Evolutionary conservation across 2,797 vertebrate genomes (phyloP), one percentile per base, ranked within the genome.

Genomic region (Hippopotamyrus pictus): DNA sequence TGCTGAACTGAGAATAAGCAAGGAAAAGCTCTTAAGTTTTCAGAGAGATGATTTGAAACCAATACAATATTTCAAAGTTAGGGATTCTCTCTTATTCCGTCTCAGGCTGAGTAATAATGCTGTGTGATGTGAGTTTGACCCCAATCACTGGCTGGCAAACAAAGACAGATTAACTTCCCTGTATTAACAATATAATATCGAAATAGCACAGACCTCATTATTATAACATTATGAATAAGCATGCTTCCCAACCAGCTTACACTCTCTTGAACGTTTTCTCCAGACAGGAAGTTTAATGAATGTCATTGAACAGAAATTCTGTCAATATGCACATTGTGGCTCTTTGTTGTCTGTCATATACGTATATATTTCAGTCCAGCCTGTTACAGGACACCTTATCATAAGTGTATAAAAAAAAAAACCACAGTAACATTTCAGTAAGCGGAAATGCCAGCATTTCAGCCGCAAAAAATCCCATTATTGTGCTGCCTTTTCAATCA

Each of bases 181-280:
- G 48, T 51, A 84, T 84, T 84, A 84, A 48, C 46, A 84, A 48
- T 50, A 12, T 51, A 84, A 51, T 48, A 51, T 48, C n/a, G 82
- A 84, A 51, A 83, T 83, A 83, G 44, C 41, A n/a, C 79, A 83
- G 82, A 84, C 46, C n/a, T 51, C 46, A 84, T 84, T 51, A 84
- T 51, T 50, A 84, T 2, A n/a, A 84, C 11, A 29, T 84, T 84
- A 84, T 50, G 82, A 84, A 84, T 84, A 83, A 3, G 79, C 79
- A 83, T 48, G 41, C 79, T 48, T 48, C 79, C 79, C 3, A 9
- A 25, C 33, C 29, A 41, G 3, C 69, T 76, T 76, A 76, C 5
- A 14, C 41, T 48, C n/a, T 83, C 79, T 83, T 17, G 6, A 84
- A 84, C n/a, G 44, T 84, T 84, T 51, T 48, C 44, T 29, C 22